Conservation (phyloP, 2,113 vertebrate species). For the Callionymus lyra region DNA sequence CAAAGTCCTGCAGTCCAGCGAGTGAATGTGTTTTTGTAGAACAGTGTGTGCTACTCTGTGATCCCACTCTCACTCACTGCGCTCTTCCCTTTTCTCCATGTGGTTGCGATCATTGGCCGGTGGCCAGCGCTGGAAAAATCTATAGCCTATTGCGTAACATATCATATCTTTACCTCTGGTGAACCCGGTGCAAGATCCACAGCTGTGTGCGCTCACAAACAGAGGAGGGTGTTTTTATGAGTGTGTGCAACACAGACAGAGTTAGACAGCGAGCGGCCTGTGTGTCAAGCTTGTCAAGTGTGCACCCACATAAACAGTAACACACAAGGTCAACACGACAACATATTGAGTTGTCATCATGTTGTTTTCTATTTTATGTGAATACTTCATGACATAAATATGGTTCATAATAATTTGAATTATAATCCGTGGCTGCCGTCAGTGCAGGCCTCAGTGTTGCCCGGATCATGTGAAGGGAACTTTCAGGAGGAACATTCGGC, state of each 20-base stretch:
- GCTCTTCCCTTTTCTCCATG: conserved; percentile 17
- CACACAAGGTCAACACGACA: conserved; percentile 27
- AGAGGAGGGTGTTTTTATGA: conserved; percentile 26
- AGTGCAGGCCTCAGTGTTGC: no score
- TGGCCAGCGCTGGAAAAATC: conserved; percentile 66
- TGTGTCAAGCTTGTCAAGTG: conserved; percentile 35
- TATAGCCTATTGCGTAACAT: conserved; percentile 70
- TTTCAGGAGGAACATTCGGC: no score
- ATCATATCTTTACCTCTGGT: conserved; percentile 69
- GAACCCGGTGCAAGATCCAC: conserved; percentile 58
- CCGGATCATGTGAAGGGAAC: no score
- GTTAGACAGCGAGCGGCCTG: conserved; percentile 19
- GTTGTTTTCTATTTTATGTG: no score
- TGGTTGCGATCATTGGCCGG: conserved; percentile 43
- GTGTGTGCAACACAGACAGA: conserved; percentile 13
- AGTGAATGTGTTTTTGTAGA: conserved; percentile 52
- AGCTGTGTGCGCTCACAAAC: conserved; percentile 51
- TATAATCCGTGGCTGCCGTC: no score
- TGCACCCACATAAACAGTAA: conserved; percentile 46
- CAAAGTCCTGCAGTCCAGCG: conserved; percentile 42
- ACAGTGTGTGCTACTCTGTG: conserved; percentile 61
- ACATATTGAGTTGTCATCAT: no score
- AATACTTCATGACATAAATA: no score
- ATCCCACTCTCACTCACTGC: conserved; percentile 12
- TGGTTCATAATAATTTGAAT: no score